Evolutionary conservation across 2,113 vertebrate species (phyloP).

Genomic region (Sigmodon hispidus): DNA sequence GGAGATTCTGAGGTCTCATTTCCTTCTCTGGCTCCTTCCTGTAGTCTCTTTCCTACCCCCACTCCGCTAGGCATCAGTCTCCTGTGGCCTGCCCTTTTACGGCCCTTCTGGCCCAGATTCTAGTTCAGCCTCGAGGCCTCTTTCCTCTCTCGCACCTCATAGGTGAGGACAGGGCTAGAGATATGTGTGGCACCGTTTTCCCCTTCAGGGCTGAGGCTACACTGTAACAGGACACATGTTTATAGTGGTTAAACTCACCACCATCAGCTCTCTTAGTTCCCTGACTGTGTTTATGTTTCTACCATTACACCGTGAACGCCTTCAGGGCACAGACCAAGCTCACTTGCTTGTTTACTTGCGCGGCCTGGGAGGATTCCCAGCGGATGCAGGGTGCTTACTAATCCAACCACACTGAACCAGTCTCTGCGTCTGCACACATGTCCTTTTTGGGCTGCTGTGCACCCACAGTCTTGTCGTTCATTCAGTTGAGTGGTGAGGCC

Average conservation of each 20-base stretch:
- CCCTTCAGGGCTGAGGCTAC: background rate
- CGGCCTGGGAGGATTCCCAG: background rate
- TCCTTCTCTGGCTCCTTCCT: background rate
- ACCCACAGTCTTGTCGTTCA: background rate
- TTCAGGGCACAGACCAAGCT: conserved; percentile 50
- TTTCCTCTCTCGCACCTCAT: background rate
- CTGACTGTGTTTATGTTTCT: conserved; percentile 26
- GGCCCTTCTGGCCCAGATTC: background rate
- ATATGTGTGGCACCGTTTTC: background rate
- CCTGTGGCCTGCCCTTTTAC: background rate
- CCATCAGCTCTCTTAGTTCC: background rate
- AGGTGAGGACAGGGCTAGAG: background rate
- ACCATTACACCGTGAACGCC: background rate
- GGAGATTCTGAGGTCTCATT: background rate
- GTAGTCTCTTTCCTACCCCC: accelerated
- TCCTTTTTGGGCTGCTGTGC: background rate
- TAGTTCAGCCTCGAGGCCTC: background rate
- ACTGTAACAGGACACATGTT: background rate
- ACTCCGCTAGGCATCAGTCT: background rate
- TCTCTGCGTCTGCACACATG: background rate
- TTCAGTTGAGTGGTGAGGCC: accelerated
- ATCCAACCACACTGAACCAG: background rate
- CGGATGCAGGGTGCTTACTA: background rate
- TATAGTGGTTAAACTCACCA: background rate
- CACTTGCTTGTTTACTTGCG: background rate